Base-by-base conservation (phyloP, 2,113 vertebrate species). In the Vulpes lagopus region DNA sequence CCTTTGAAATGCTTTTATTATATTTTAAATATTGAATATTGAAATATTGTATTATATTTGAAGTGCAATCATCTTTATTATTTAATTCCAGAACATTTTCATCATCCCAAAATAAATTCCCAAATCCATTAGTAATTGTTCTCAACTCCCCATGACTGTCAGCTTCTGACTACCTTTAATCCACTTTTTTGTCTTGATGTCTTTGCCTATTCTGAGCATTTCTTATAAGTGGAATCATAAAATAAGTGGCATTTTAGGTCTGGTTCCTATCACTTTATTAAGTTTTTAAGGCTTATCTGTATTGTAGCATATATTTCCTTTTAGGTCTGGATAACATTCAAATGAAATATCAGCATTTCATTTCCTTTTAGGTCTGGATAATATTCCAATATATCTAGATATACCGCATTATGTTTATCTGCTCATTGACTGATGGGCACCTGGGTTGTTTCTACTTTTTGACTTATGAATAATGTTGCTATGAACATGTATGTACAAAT, bases 1-100 rank as follows among this genome's bases (percentile, higher is more conserved):
- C 62, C 32, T 57, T 79, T 19, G n/a, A 60, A 91, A n/a, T 87
- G 3, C 60, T 94, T 43, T 43, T 43, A 43, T 43, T 43, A 43
- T 43, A 43, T 43, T 43, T 43, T 43, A 43, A 43, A 43, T 43
- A 43, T 43, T 43, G 43, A 43, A 43, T 43, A 43, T 43, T 43
- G 43, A 43, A 43, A 43, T 43, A 43, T 81, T 85, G 76, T 86
- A 69, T 2, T 35, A 62, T 69, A 38, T 57, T 79, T 19, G n/a
- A 60, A 91, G 2, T 35, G 9, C 2, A 87, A 49, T 4, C 1
- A 43, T 82, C 43, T 57, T 51, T 0, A 84, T 38, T 60, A 16
- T 90, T 76, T 35, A 67, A 25, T 95, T 92, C 19, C 8, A 94
- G 53, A 94, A 53, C 2, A 53, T 60, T 93, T 90, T 90, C 6